Percentiles rank a stretch among this genome's conserved stretches.
Conservation (phyloP, 2,888 invertebrate genomes). For the Agrochola litura region DNA sequence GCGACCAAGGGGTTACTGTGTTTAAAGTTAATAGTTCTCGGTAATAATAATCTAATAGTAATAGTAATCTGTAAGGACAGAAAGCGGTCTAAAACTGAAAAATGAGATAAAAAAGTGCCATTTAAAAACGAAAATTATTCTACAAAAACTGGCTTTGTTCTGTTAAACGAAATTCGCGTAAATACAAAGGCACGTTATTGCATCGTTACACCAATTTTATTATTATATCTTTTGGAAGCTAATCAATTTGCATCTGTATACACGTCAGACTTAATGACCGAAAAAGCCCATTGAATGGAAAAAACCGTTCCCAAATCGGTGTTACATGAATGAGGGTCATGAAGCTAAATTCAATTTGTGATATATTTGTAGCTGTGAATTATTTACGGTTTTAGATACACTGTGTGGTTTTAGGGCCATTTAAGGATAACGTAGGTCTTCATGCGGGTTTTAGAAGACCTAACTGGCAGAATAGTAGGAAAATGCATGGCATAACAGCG, state of each 20-base stretch:
- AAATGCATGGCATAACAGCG: no score
- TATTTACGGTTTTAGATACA: conserved; percentile 23
- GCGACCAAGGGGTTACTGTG: no score
- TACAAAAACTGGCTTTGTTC: conserved; percentile 30
- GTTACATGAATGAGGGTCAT: conserved; percentile 61
- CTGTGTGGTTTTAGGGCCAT: conserved; percentile 15
- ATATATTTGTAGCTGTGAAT: conserved; percentile 52
- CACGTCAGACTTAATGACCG: conserved; percentile 60
- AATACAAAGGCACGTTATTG: conserved; percentile 56
- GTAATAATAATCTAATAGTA: no score
- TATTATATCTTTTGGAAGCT: conserved; percentile 63
- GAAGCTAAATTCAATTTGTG: conserved; percentile 63
- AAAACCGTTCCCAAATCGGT: conserved; percentile 61
- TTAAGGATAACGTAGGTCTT: neutral
- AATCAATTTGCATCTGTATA: conserved; percentile 64
- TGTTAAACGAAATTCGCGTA: conserved; percentile 35
- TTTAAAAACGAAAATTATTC: conserved; percentile 15
- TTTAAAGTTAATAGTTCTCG: no score
- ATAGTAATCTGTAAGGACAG: no score
- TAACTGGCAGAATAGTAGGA: neutral
- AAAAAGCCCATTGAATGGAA: conserved; percentile 61
- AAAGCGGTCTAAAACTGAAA: neutral
- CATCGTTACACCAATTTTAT: conserved; percentile 63
- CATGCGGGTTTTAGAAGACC: neutral
- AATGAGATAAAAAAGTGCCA: neutral